Conservation (phyloP, 2,888 invertebrate genomes). For the Horisme vitalbata region DNA sequence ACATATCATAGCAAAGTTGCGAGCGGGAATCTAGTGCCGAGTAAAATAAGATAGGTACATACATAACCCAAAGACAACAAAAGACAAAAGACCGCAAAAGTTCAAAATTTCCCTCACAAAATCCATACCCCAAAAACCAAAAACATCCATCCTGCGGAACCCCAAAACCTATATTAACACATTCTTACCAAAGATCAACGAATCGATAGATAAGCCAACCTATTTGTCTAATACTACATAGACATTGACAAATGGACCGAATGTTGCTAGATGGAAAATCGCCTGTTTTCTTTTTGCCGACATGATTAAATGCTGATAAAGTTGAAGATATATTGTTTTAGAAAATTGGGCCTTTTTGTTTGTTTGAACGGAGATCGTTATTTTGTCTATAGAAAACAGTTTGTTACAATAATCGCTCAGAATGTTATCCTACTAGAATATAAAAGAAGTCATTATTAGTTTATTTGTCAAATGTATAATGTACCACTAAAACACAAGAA, state of each 20-base stretch:
- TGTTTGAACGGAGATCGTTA: background rate
- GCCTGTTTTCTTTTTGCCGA: constrained; percentile 45
- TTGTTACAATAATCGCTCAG: too few relatives aligned
- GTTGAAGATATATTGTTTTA: constrained; percentile 23
- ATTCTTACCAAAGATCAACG: constrained; percentile 41
- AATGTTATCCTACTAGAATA: too few relatives aligned
- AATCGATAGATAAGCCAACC: constrained; percentile 60
- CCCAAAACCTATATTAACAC: constrained; percentile 45
- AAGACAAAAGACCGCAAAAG: too few relatives aligned
- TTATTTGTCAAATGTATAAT: too few relatives aligned
- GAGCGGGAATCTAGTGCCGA: too few relatives aligned
- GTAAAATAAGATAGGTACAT: too few relatives aligned
- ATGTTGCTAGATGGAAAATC: constrained; percentile 55
- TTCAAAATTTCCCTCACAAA: background rate
- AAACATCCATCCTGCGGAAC: constrained; percentile 17
- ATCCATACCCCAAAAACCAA: constrained; percentile 15
- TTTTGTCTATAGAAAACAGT: too few relatives aligned
- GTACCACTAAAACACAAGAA: too few relatives aligned
- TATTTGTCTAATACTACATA: constrained; percentile 53
- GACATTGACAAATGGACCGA: constrained; percentile 55
- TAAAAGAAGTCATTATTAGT: too few relatives aligned
- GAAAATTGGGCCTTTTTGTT: constrained; percentile 1
- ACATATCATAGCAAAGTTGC: too few relatives aligned
- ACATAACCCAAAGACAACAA: too few relatives aligned
- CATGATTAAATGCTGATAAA: constrained; percentile 31